Evolutionary conservation across 2,888 invertebrate genomes (phyloP).

Genomic region (Lottia gigantea): DNA sequence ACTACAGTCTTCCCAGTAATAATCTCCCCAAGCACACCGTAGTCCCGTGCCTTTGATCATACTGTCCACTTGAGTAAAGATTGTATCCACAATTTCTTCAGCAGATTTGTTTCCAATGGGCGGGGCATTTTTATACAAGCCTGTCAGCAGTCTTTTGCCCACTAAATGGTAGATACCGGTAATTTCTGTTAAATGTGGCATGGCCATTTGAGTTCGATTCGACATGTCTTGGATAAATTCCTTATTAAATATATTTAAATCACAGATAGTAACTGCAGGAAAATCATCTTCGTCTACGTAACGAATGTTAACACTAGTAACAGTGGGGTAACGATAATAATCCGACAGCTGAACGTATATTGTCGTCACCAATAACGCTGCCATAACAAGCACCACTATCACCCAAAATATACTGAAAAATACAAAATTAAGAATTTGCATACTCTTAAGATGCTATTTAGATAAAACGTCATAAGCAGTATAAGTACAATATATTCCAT

Average conservation of each 20-base stretch:
- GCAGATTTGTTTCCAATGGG: conserved; percentile 19
- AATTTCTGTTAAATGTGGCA: conserved; percentile 34
- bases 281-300: conserved; percentile 35
- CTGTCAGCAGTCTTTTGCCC: conserved; percentile 20
- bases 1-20: conserved; percentile 33
- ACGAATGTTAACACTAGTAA: conserved; percentile 36
- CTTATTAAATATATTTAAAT: conserved; percentile 34
- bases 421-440: too few species aligned
- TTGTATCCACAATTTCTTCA: conserved; percentile 18
- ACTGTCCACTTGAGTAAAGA: conserved; percentile 15
- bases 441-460: too few species aligned
- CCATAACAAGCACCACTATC: conserved; percentile 34
- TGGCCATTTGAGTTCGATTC: conserved; percentile 24
- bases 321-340: conserved; percentile 38
- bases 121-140: conserved; percentile 14
- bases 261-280: conserved; percentile 38
- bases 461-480: too few species aligned
- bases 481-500: too few species aligned
- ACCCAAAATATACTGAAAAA: conserved; percentile 34
- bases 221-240: conserved; percentile 15
- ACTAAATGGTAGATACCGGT: conserved; percentile 31
- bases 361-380: conserved; percentile 30
- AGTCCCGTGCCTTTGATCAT: conserved; percentile 18
- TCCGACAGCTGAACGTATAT: conserved; percentile 36
- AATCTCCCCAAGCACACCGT: conserved; percentile 34